Conservation (phyloP, 1,140 invertebrate genomes). For the Caligus rogercresseyi region DNA sequence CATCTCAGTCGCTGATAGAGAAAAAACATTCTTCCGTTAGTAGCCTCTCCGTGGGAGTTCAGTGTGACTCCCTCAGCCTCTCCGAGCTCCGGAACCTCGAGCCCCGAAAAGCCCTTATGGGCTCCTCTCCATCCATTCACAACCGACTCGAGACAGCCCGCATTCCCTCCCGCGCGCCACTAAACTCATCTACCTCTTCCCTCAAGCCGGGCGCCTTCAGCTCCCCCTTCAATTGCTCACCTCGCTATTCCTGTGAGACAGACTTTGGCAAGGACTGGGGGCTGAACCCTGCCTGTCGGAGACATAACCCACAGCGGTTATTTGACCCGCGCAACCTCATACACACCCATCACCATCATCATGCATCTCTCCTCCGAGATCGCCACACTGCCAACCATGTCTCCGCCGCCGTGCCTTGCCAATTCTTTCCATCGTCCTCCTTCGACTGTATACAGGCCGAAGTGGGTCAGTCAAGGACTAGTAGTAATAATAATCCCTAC, state of each 20-base stretch:
- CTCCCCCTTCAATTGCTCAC: background rate
- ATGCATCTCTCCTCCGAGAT: background rate
- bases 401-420: background rate
- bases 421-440: too few species aligned
- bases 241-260: background rate
- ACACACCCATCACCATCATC: background rate
- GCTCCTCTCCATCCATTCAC: background rate
- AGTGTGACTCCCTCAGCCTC: background rate
- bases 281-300: background rate
- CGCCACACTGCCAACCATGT: background rate
- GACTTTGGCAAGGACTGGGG: background rate
- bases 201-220: background rate
- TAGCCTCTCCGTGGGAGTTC: background rate
- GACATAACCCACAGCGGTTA: background rate
- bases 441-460: background rate
- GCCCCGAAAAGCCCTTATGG: background rate
- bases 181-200: background rate
- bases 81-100: background rate
- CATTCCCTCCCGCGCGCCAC: background rate
- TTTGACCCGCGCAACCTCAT: too few species aligned
- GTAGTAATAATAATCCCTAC: too few species aligned
- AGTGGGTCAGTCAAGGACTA: too few species aligned
- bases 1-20: background rate
- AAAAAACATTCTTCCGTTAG: background rate
- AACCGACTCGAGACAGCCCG: background rate